Base-by-base conservation (phyloP, 2,797 vertebrate species). In the Microchirus variegatus region DNA sequence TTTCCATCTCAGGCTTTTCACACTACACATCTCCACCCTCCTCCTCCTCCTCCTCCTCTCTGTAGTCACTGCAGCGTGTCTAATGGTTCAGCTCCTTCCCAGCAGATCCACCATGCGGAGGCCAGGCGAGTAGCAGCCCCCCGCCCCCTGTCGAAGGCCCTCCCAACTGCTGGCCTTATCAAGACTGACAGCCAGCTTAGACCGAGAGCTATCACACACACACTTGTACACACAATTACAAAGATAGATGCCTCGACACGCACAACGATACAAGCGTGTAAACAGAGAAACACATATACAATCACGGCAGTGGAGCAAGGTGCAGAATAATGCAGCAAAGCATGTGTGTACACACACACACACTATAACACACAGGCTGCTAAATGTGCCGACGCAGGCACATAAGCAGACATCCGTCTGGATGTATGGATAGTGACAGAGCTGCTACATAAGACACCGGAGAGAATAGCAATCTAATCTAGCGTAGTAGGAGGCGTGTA, bases 1-100 rank as follows among this genome's bases (percentile, higher is more conserved):
- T 57, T 63, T 47, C 36, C 52, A 61, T 65, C 77, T 68, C 56
- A 10, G 31, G 42, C 63, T 53, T 45, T 42, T 58, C 67, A 70
- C 75, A 45, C 75, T 7, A 65, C 63, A 56, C 54, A 68, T 70
- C 70, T 67, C 45, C 74, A 49, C 52, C 51, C 55, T 56, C 59
- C 37, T 48, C 54, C 17, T 50, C 68, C 59, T 67, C 67, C 47
- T 11, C 17, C 67, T 13, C 60, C 77, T 49, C 72, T 78, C 70
- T 83, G 60, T 66, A 85, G 76, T 78, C 85, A 89, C 86, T 90
- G 89, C 85, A 88, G 90, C 86, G 48, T 90, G 78, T 88, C 87
- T 88, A 90, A 90, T 89, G 87, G 81, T 63, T 82, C 67, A 26
- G 77, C 81, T 86, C 76, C 75, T 71, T 75, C 80, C 80, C 81